A percentile compares a stretch with the other conserved stretches of the same genome.
These are phyloP conservation scores for Bettongia penicillata DNA, from an alignment of 2,113 vertebrate genomes.

Conservation along the genomic window DNA sequence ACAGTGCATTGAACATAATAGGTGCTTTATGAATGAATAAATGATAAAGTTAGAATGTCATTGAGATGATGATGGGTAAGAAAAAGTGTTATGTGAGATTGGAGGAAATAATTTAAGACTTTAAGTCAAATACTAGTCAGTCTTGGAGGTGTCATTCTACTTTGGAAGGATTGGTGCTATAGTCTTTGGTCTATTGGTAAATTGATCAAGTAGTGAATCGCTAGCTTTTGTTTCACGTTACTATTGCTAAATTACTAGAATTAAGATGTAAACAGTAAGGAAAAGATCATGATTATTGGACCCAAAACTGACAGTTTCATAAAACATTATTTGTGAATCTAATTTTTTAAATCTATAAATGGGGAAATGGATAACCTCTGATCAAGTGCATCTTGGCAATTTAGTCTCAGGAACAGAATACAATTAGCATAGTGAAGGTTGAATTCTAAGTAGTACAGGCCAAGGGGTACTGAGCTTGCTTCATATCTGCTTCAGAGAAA, in stretches of 20 bases:
- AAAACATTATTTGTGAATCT: not conserved
- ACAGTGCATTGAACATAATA: not conserved
- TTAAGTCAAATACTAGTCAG: not conserved
- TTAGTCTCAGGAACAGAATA: not conserved
- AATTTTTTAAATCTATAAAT: not conserved
- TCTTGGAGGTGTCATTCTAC: conserved; percentile 4
- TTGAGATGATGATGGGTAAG: not conserved
- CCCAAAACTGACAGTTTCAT: not conserved
- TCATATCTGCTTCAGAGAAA: not conserved
- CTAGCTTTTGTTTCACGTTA: not conserved
- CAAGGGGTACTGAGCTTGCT: not conserved
- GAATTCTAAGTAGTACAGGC: not conserved
- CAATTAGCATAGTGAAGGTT: not conserved
- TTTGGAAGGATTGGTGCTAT: not conserved
- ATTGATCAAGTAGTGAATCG: not conserved
- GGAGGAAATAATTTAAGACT: not conserved
- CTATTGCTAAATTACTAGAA: not conserved
- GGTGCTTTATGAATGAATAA: not conserved
- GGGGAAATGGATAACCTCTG: not conserved
- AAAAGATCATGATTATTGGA: not conserved
- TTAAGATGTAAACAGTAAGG: not conserved
- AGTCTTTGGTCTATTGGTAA: not conserved
- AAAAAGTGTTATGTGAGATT: not conserved
- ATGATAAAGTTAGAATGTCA: not conserved
- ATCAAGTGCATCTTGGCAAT: not conserved